Conservation (phyloP, 2,797 vertebrate genomes). For the Macroramphosus scolopax region DNA sequence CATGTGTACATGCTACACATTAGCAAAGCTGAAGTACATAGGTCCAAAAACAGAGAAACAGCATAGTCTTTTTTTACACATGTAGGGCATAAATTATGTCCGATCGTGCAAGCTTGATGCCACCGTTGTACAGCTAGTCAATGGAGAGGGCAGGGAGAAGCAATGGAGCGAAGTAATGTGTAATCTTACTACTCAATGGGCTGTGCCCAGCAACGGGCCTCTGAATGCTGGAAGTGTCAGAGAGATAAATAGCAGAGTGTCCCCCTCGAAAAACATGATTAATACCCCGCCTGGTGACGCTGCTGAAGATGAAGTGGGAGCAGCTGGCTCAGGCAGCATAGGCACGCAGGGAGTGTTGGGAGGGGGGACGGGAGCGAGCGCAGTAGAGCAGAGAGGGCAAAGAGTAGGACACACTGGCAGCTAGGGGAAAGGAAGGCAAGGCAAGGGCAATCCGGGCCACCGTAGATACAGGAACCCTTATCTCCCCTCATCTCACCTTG, state of each 20-base stretch:
- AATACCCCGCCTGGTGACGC: constrained; percentile 98
- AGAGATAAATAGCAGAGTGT: constrained; percentile 99
- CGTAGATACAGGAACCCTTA: constrained; percentile 65
- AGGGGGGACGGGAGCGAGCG: constrained; percentile 72
- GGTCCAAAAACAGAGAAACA: constrained; percentile 56
- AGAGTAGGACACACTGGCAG: constrained; percentile 92
- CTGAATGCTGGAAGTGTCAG: constrained; percentile 98
- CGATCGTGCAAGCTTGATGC: constrained; percentile 92
- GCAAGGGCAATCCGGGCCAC: constrained; percentile 80
- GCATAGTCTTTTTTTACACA: constrained; percentile 74
- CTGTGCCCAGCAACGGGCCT: constrained; percentile 96
- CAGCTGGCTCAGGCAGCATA: constrained; percentile 99
- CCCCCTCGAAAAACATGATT: constrained; percentile 99
- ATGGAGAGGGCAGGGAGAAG: constrained; percentile 99
- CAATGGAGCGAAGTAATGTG: constrained; percentile 99
- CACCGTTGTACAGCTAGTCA: constrained; percentile 97
- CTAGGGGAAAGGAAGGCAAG: constrained; percentile 80
- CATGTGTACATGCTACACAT: constrained; percentile 55
- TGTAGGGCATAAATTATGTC: constrained; percentile 94
- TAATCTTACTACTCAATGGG: constrained; percentile 99
- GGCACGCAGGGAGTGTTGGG: constrained; percentile 87
- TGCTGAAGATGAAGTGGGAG: constrained; percentile 99
- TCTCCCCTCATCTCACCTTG: constrained; percentile 45
- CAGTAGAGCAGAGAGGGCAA: constrained; percentile 98
- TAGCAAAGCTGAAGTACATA: constrained; percentile 58